Conservation (phyloP, 2,797 vertebrate genomes). For the Myotis findleyi region DNA sequence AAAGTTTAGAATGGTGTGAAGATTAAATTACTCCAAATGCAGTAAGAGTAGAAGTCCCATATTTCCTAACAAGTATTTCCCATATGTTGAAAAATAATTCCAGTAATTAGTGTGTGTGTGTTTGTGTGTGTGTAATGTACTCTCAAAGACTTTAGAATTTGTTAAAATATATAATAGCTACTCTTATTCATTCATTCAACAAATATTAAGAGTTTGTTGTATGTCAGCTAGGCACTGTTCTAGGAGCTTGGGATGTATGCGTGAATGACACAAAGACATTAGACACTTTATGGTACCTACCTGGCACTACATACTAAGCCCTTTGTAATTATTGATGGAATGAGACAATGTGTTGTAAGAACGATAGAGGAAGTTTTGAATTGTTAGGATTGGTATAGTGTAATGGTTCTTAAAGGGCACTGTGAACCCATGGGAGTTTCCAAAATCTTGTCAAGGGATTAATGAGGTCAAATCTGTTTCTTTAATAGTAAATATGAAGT, state of each 20-base stretch:
- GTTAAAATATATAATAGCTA: neutral
- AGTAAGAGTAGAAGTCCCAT: neutral
- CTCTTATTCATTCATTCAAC: neutral
- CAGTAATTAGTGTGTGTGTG: neutral
- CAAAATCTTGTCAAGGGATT: neutral
- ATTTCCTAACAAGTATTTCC: neutral
- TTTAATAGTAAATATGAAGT: constrained; percentile 10
- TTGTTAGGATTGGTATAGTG: neutral
- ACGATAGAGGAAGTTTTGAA: neutral
- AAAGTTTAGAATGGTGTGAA: neutral
- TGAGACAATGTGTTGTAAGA: neutral
- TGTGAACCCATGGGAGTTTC: neutral
- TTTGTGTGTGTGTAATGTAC: neutral
- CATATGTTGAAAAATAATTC: constrained; percentile 34
- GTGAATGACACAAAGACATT: neutral
- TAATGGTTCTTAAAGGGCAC: neutral
- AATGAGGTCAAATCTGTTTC: neutral
- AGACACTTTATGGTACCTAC: neutral
- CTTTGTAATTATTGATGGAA: neutral
- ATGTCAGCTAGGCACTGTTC: neutral
- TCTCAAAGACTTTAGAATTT: neutral
- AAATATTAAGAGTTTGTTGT: neutral
- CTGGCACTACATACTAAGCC: neutral
- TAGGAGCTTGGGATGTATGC: neutral
- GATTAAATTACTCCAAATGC: neutral